A percentile compares a stretch with the other conserved stretches of the same genome.
Evolutionary conservation across 1,140 invertebrate species (phyloP).

Genomic region (Drosophila tristis): DNA sequence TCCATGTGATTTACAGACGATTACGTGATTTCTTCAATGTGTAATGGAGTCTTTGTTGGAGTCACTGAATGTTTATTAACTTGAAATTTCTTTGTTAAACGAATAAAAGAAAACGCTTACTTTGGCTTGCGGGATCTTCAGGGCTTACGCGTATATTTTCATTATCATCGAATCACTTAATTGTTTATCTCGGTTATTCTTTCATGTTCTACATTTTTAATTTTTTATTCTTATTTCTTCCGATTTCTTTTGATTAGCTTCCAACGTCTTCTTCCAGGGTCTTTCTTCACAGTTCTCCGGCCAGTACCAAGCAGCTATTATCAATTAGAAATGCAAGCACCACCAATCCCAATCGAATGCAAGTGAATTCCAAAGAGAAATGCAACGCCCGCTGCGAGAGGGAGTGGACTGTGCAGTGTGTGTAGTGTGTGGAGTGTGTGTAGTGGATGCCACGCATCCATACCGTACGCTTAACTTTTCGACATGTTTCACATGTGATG

Average conservation of each 20-base stretch:
- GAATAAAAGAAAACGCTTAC: constrained; percentile 1
- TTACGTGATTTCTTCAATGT: constrained; percentile 35
- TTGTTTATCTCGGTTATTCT: too few species aligned
- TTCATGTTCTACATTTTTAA: too few species aligned
- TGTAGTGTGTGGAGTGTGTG: constrained; percentile 28
- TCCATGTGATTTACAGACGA: constrained; percentile 19
- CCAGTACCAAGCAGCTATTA: constrained; percentile 38
- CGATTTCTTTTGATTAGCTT: constrained; percentile 25
- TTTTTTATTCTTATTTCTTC: neutral
- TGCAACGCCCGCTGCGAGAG: constrained; percentile 25
- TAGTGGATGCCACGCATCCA: constrained; percentile 59
- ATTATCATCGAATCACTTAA: too few species aligned
- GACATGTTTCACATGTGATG: constrained; percentile 80
- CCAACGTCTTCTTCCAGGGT: constrained; percentile 34
- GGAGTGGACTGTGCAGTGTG: neutral
- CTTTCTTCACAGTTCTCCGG: constrained; percentile 30
- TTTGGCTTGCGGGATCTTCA: too few species aligned
- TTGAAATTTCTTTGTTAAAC: constrained; percentile 19
- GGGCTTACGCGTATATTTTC: too few species aligned
- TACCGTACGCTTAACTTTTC: constrained; percentile 78
- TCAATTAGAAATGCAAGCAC: constrained; percentile 43
- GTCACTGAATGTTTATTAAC: constrained; percentile 24
- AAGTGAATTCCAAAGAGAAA: constrained; percentile 22
- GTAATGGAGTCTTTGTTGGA: neutral
- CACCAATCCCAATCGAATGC: constrained; percentile 15